Percentiles rank a stretch among this genome's conserved stretches.
phyloP scores from a whole-genome alignment of 2,888 invertebrate species.

The Cephus spinipes region DNA sequence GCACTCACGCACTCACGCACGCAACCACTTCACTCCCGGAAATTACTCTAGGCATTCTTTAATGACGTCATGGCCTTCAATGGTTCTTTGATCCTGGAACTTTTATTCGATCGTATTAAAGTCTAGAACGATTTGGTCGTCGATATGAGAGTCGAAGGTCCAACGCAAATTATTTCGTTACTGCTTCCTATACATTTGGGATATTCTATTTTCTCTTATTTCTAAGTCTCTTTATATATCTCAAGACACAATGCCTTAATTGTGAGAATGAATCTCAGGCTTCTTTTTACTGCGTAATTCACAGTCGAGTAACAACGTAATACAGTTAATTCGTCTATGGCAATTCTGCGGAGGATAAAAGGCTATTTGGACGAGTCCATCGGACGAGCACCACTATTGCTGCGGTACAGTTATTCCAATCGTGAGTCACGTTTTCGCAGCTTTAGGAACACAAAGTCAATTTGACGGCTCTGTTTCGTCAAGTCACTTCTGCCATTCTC shows the following conservation, averaged over 20 bases:
- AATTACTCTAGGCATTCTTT: constrained; percentile 23
- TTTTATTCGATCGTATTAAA: background rate
- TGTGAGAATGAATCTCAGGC: background rate
- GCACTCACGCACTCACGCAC: constrained; percentile 7
- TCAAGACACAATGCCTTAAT: background rate
- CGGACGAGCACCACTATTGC: background rate
- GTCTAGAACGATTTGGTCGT: background rate
- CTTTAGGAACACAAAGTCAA: background rate
- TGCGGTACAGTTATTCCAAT: background rate
- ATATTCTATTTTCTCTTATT: background rate
- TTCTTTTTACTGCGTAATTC: background rate
- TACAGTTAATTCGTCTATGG: constrained; percentile 1
- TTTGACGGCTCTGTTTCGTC: background rate
- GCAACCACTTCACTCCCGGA: constrained; percentile 28
- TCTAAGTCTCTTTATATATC: background rate
- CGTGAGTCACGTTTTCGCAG: background rate
- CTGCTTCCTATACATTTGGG: background rate
- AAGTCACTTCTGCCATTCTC: background rate
- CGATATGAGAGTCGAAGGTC: background rate
- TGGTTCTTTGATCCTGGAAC: constrained; percentile 11
- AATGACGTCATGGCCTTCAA: constrained; percentile 32
- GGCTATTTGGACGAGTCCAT: background rate
- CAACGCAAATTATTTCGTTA: background rate
- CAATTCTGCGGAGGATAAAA: background rate
- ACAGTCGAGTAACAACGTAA: background rate